phyloP scores from a whole-genome alignment of 2,797 vertebrate genomes.

The Geotria australis region DNA sequence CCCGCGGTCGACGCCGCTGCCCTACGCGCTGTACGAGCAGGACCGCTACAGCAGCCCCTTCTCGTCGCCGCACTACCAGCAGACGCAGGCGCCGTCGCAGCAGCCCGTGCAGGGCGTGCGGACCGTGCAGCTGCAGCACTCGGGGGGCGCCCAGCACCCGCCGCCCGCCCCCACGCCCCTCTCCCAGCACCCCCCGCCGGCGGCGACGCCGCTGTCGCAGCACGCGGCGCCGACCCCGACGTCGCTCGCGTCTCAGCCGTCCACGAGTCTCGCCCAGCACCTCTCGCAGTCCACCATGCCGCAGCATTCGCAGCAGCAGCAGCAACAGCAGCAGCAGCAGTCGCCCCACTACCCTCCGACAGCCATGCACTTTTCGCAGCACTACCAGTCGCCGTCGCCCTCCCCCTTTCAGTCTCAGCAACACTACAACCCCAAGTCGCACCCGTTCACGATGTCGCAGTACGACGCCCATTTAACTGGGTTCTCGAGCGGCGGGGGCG shows the following conservation, averaged over 20 bases:
- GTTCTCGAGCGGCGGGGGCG: neutral
- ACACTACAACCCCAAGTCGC: neutral
- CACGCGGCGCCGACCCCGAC: neutral
- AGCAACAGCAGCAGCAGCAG: neutral
- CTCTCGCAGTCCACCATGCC: neutral
- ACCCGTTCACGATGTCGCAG: neutral
- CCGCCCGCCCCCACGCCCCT: neutral
- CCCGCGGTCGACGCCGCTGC: neutral
- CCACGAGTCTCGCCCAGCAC: neutral
- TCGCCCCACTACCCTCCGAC: neutral
- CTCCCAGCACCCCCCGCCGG: neutral
- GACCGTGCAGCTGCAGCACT: neutral
- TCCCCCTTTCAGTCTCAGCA: neutral
- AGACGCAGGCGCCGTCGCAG: neutral
- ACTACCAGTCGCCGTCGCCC: neutral
- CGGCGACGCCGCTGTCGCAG: neutral
- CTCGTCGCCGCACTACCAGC: neutral
- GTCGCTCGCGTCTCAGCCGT: neutral
- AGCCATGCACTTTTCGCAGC: neutral
- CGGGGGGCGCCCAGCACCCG: neutral
- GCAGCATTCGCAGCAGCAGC: neutral
- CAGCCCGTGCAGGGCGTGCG: neutral
- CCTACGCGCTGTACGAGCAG: neutral
- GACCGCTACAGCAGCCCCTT: neutral
- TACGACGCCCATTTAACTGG: neutral